Evolutionary conservation across 2,113 vertebrate species (phyloP), one percentile per base, ranked within the genome.

Genomic region (Collichthys lucidus): DNA sequence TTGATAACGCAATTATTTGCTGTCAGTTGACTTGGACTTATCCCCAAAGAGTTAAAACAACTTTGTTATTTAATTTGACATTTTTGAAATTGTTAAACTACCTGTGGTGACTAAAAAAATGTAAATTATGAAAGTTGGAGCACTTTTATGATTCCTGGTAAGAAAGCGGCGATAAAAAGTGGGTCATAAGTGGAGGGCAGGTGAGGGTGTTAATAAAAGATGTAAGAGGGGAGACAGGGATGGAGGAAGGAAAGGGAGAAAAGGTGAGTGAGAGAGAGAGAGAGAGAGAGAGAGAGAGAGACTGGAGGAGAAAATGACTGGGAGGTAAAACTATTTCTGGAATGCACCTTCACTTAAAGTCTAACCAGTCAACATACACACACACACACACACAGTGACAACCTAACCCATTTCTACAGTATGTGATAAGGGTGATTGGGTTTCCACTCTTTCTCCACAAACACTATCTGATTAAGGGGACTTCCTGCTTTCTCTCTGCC

Each of bases 271-370:
- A 74, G 57, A 60, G 46, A 61, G 60, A 82, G 53, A 55, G 44
- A 74, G 67, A 57, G 40, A 44, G 63, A 80, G 22, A 74, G 59
- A 61, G 46, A 61, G 60, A 82, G 53, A 56, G 44, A 74, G 67
- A 59, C 35, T 62, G 70, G 70, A 55, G 84, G 53, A 88, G 73
- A 83, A 81, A 88, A 83, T 90, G 83, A 89, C 86, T 83, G 68
- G 6, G 68, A 85, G 79, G 69, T 72, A 20, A 69, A 90, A 88
- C 60, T 75, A 94, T 92, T 82, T 75, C 74, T 60, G 91, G 84
- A 87, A 94, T 93, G 91, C 77, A 82, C 68, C 82, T 81, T 88
- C 62, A 40, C 80, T 87, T 89, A 86, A 86, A 84, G 75, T 84
- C 78, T 77, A 86, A 90, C 77, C 40, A 50, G 79, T 29, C 46